Evolutionary conservation across 2,888 invertebrate genomes (phyloP), one percentile per base, ranked within the genome.

Genomic region (Rhamnusium bicolor): DNA sequence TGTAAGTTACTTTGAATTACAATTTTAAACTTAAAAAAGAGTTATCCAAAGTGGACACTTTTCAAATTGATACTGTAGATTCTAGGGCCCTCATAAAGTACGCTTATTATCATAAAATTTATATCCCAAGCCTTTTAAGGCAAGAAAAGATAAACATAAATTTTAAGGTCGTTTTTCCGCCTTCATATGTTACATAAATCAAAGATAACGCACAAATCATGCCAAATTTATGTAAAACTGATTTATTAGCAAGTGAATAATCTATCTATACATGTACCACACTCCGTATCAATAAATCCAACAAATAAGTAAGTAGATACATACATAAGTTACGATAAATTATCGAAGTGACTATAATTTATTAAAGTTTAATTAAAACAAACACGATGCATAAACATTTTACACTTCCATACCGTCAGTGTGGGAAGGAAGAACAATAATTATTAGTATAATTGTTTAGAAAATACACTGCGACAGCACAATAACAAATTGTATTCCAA

Each of bases 391-490:
- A 51, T 51, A 18, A 18, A 8, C 19, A 51, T 51, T 51, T 51
- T 51, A 51, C 18, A 51, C 51, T 51, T 51, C 51, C 18, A 51
- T 51, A 18, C n/a, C 18, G 51, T 16, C 1, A 51, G 10, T 19
- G 51, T 51, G 51, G 51, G 51, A 51, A 51, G 51, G 19, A 51
- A 51, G 19, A 7, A 51, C 51, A 51, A 51, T 51, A 18, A 19
- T 19, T 18, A 18, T 18, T 51, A 1, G 19, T 51, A 47, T 47
- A 51, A 51, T 51, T 51, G 18, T 19, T 51, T 40, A 19, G 19
- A 51, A 51, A 51, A 51, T 51, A 51, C 19, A 16, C 10, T 0
- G 51, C 18, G 19, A 51, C 51, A 51, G 19, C 1, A 51, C 51
- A 19, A 51, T 51, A 51, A 18, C 40, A 40, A 40, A 40, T 40